Base-by-base conservation (phyloP, 2,888 invertebrate species). In the Lagria hirta region DNA sequence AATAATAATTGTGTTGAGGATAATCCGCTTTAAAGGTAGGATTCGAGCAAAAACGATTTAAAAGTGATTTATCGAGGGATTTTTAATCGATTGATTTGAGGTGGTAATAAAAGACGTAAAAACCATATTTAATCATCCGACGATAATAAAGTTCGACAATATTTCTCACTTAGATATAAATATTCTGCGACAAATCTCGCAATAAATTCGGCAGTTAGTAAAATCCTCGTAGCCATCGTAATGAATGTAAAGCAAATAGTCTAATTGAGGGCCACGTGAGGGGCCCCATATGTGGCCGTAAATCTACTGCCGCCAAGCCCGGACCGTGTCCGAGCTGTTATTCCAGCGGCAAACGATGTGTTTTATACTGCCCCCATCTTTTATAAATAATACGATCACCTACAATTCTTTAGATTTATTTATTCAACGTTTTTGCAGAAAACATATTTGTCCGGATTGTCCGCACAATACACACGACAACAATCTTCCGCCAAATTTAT, bases 241-340 rank as follows among this genome's bases (percentile, higher is more conserved):
- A 69, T 66, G 66, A 69, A 68, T 68, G 67, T 61, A 68, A 68
- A 66, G 68, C 69, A 69, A 69, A 70, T 69, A 68, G 68, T 69
- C 70, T 69, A 70, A 69, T 68, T 66, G 69, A 66, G 66, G 64
- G 61, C 61, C 65, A 63, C 66, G 65, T 65, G 64, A 56, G 60
- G 61, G 60, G 66, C 64, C 68, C 67, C 67, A 61, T 70, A 68
- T 61, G 56, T 55, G 54, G 54, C 52, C 46, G 60, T 49, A 62
- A 54, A 66, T 66, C 65, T 66, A 60, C 60, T 48, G 55, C 57
- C 51, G 51, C 57, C 52, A 51, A 53, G 48, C 49, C 51, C 51
- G 53, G 49, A 55, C 48, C 52, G 45, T 42, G 43, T 33, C 28
- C 14, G 48, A 41, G 40, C 51, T 58, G 60, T 61, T 62, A 61